These are phyloP conservation scores for Synergus japonicus DNA, from an alignment of 2,888 invertebrate species.

Conservation along the genomic window DNA sequence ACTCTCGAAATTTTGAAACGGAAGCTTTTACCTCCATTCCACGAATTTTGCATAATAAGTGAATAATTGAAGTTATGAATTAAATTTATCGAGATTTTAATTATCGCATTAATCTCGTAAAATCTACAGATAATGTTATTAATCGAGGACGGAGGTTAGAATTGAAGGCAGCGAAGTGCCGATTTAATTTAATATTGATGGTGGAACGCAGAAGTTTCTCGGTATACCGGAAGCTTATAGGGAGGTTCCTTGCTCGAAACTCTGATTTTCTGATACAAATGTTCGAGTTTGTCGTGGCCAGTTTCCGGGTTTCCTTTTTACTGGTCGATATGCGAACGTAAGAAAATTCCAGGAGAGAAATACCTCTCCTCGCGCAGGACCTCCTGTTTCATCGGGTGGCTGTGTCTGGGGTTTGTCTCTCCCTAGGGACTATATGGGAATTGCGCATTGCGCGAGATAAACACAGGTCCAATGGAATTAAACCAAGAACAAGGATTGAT, in stretches of 20 bases:
- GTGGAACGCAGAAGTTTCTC: background rate
- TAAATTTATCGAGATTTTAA: conserved; percentile 1
- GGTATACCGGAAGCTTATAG: conserved; percentile 11
- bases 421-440: conserved; percentile 40
- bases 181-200: background rate
- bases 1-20: background rate
- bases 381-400: conserved; percentile 53
- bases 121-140: background rate
- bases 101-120: background rate
- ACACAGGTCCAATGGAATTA: background rate
- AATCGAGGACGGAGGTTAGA: background rate
- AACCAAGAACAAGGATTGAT: no score
- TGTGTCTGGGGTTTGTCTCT: conserved; percentile 51
- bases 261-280: conserved; percentile 57
- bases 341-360: conserved; percentile 18
- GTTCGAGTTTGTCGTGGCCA: conserved; percentile 53
- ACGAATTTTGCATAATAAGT: conserved; percentile 11
- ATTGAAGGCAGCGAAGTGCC: background rate
- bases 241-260: conserved; percentile 30
- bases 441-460: background rate
- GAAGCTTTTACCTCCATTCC: background rate
- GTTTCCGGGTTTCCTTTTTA: conserved; percentile 50
- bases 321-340: background rate
- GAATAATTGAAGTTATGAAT: background rate
- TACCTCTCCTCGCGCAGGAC: conserved; percentile 52